These are phyloP conservation scores for Brachionus calyciflorus DNA, from an alignment of 1,140 invertebrate genomes.

Conservation along the genomic window DNA sequence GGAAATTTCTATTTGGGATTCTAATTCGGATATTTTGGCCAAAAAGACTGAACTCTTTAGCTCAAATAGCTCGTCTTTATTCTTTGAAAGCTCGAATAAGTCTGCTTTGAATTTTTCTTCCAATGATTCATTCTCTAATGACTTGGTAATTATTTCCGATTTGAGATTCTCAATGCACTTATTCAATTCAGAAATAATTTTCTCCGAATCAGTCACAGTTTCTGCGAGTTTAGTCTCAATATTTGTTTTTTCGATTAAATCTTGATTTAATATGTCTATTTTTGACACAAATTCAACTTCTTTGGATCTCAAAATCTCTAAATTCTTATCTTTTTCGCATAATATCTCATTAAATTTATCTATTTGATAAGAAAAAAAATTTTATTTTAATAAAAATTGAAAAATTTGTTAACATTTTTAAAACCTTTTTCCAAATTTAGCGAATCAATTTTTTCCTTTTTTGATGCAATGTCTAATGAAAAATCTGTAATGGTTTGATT, in stretches of 20 bases:
- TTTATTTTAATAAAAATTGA: not conserved
- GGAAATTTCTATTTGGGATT: not conserved
- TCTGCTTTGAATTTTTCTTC: conserved; percentile 12
- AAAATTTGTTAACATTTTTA: no score
- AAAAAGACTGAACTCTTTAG: not conserved
- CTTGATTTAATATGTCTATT: not conserved
- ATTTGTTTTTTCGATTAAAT: not conserved
- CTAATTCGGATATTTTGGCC: not conserved
- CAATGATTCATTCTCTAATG: not conserved
- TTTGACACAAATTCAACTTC: not conserved
- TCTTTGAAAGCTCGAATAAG: not conserved
- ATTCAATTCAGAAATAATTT: not conserved
- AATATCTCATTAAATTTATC: not conserved
- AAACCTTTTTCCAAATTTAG: not conserved
- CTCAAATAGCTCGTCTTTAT: not conserved
- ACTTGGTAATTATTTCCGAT: not conserved
- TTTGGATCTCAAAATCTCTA: not conserved
- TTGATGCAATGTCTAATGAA: not conserved
- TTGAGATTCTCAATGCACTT: not conserved
- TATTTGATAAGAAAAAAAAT: not conserved
- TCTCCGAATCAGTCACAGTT: not conserved
- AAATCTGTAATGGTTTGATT: not conserved
- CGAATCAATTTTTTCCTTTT: not conserved
- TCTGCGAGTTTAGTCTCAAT: not conserved
- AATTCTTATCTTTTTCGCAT: not conserved